Evolutionary conservation across 2,888 invertebrate species (phyloP).

Genomic region (Thysanoteuthis rhombus): DNA sequence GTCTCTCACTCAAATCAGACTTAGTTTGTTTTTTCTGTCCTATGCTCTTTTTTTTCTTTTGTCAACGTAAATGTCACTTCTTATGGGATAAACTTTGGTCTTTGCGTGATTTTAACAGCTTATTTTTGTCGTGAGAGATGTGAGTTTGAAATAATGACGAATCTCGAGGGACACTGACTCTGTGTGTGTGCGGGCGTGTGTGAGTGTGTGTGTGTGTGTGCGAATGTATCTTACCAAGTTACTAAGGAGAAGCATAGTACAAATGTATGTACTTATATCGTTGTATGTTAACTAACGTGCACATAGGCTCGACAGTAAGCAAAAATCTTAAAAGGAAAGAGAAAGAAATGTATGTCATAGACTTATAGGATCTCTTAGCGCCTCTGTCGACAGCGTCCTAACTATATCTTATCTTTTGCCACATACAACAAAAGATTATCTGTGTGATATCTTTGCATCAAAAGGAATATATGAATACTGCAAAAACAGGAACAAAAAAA

Average conservation of each 20-base stretch:
- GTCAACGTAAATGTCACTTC: background rate
- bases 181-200: background rate
- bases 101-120: background rate
- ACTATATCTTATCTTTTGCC: too few relatives aligned
- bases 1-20: background rate
- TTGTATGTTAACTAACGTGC: too few relatives aligned
- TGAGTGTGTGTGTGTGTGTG: background rate
- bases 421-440: too few relatives aligned
- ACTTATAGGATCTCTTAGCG: too few relatives aligned
- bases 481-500: too few relatives aligned
- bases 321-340: too few relatives aligned
- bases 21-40: background rate
- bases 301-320: too few relatives aligned
- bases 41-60: background rate
- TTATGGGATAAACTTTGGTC: slow-evolving; percentile 12
- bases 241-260: background rate
- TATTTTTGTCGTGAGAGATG: background rate
- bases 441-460: too few relatives aligned
- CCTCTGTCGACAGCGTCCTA: too few relatives aligned
- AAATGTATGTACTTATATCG: too few relatives aligned
- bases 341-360: too few relatives aligned
- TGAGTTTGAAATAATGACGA: background rate
- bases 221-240: background rate
- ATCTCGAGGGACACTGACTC: background rate
- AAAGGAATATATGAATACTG: too few relatives aligned